Evolutionary conservation across 1,140 invertebrate genomes (phyloP).

Genomic region (Coboldia fuscipes): DNA sequence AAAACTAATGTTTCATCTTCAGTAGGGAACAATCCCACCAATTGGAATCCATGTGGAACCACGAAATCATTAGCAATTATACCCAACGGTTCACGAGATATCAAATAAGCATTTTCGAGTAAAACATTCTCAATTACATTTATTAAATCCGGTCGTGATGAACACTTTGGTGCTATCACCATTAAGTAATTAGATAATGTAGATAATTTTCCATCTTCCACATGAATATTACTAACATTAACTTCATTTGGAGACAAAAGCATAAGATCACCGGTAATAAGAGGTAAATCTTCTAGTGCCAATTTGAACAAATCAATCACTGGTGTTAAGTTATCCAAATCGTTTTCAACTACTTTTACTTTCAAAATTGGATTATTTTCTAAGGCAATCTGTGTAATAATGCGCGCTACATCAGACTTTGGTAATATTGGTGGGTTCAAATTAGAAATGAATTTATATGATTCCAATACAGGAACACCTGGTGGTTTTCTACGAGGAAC

Average conservation of each 20-base stretch:
- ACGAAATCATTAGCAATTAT: constrained; percentile 7
- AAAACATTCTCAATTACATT: constrained; percentile 13
- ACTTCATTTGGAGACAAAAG: constrained; percentile 24
- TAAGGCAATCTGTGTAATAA: constrained; percentile 41
- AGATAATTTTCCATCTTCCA: constrained; percentile 36
- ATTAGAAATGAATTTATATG: constrained; percentile 56
- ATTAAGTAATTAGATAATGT: constrained; percentile 32
- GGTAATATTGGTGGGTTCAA: constrained; percentile 20
- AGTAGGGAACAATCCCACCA: constrained; percentile 14
- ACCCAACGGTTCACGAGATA: constrained; percentile 21
- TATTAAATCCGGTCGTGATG: constrained; percentile 13
- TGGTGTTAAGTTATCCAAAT: constrained; percentile 19
- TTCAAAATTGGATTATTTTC: constrained; percentile 51
- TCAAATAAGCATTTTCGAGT: constrained; percentile 24
- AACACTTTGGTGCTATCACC: constrained; percentile 25
- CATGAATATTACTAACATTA: constrained; percentile 27
- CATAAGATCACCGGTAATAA: constrained; percentile 24
- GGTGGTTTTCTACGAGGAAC: constrained; percentile 43
- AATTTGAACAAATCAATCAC: constrained; percentile 29
- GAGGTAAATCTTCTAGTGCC: constrained; percentile 33
- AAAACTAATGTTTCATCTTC: constrained; percentile 12
- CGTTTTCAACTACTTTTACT: constrained; percentile 41
- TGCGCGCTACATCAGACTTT: constrained; percentile 12
- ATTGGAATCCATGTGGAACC: constrained; percentile 7
- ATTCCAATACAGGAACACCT: constrained; percentile 44